Base-by-base conservation (phyloP, 1,140 invertebrate species). In the Temnothorax longispinosus region DNA sequence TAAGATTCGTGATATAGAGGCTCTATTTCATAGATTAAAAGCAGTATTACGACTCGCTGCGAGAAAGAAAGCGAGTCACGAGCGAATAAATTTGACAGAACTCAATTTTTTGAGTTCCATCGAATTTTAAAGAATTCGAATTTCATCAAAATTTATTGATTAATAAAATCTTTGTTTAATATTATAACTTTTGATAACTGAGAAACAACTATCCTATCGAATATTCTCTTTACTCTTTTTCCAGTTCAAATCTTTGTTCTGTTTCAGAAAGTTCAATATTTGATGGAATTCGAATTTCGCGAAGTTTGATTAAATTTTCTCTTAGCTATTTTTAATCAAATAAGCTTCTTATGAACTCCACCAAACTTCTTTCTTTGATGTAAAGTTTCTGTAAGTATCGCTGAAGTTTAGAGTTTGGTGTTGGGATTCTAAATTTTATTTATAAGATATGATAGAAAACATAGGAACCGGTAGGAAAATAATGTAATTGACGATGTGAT, bases 21-120 rank as follows among this genome's bases (percentile, higher is more conserved):
- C 10, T 41, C 62, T 90, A 90, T 85, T 87, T 76, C 86, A 27
- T 90, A 77, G 71, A 86, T 75, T 90, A 90, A 71, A 81, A 38
- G 13, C 62, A 58, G 56, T 32, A 38, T 27, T 64, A 76, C 44
- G 64, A 72, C 21, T 89, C 11, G 41, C 50, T 54, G 47, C 50
- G 69, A 76, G 69, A 76, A 85, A 72, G 44, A 32, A 82, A 88
- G 87, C 7, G 71, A 74, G 76, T 35, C 11, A 65, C 52, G 47
- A 58, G 69, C 58, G 81, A 81, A 62, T 56, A 32, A 80, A 85
- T 81, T 60, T 67, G 52, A 72, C 7, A 60, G 65, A 60, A 84
- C 18, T 60, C 18, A 62, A 38, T 60, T 44, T 21, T 47, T 60
- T 47, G 13, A 18, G 13, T 50, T 47, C 2, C 8, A 13, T 62